A percentile compares a stretch with the other conserved stretches of the same genome.
These are phyloP conservation scores for Ceyx margarethae DNA, from an alignment of 2,113 vertebrate genomes.

Conservation along the genomic window DNA sequence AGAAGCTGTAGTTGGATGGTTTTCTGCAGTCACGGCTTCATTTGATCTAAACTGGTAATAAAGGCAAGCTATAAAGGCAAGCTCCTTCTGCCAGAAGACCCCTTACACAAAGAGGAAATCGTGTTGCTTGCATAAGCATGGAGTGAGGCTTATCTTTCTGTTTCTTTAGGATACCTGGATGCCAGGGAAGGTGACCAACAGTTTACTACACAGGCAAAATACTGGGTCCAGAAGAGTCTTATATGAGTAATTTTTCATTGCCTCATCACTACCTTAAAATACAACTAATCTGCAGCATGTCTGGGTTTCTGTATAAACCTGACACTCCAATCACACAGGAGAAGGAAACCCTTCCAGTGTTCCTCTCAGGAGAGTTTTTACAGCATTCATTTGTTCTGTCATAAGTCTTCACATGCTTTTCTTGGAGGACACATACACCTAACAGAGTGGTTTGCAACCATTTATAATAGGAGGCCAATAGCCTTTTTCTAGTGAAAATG, in stretches of 20 bases:
- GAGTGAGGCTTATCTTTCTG: not conserved
- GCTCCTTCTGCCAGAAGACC: not conserved
- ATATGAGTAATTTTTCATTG: not conserved
- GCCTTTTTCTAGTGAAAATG: not conserved
- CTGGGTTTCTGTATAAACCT: not conserved
- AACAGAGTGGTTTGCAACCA: not conserved
- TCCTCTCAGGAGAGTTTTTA: not conserved
- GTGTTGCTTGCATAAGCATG: accelerated
- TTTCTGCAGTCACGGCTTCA: not conserved
- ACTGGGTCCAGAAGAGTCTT: not conserved
- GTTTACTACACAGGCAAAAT: not conserved
- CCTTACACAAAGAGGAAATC: not conserved
- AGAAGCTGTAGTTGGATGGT: not conserved
- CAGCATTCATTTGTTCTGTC: not conserved
- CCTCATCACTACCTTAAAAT: not conserved
- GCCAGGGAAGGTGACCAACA: not conserved
- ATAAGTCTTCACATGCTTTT: accelerated
- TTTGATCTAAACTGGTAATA: not conserved
- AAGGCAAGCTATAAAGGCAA: not conserved
- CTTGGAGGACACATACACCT: not conserved
- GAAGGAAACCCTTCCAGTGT: not conserved
- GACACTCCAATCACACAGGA: not conserved
- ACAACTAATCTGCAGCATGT: not conserved
- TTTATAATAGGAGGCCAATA: not conserved
- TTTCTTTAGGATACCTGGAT: not conserved